These are phyloP conservation scores for Aphidoletes aphidimyza DNA, from an alignment of 2,888 invertebrate species.

Conservation along the genomic window DNA sequence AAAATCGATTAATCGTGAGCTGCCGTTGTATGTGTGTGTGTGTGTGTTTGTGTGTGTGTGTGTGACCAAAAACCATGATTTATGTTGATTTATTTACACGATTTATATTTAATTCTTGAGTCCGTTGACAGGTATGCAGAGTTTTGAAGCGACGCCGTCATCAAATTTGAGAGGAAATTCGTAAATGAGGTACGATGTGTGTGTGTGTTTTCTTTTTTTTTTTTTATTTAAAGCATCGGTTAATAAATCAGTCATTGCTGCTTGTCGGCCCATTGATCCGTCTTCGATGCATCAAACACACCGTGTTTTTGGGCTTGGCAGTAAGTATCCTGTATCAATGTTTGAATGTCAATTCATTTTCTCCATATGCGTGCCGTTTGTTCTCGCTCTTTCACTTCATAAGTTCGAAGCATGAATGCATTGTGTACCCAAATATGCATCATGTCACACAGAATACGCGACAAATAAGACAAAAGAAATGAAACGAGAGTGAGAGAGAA, in stretches of 20 bases:
- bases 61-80: neutral
- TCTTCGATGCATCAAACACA: conserved; percentile 21
- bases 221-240: conserved; percentile 5
- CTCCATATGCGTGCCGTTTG: neutral
- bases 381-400: neutral
- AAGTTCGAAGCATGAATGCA: neutral
- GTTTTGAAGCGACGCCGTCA: neutral
- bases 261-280: conserved; percentile 17
- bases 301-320: conserved; percentile 41
- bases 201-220: too few relatives aligned
- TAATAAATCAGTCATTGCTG: conserved; percentile 45
- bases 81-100: conserved; percentile 19
- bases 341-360: neutral
- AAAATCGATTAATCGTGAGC: neutral
- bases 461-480: conserved; percentile 20
- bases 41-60: too few relatives aligned
- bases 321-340: conserved; percentile 6
- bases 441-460: neutral
- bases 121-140: conserved; percentile 2
- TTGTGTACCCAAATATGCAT: neutral
- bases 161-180: neutral
- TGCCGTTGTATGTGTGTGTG: too few relatives aligned
- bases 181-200: neutral
- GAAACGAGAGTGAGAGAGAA: too few relatives aligned
- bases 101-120: neutral